phyloP scores from a whole-genome alignment of 2,888 invertebrate species.

The Apodemia duryi region DNA sequence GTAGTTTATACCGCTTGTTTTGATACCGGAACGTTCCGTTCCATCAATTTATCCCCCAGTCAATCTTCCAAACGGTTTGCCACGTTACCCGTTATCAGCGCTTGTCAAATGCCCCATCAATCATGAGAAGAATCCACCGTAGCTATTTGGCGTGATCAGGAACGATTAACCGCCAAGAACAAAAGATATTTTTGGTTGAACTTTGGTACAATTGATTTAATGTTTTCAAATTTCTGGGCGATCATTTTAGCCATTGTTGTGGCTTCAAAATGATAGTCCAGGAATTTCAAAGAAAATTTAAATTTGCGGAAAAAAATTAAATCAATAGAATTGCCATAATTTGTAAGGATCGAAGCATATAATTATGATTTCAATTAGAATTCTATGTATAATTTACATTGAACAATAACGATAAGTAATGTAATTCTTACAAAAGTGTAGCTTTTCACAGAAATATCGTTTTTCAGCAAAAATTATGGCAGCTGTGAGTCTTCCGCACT shows the following conservation, averaged over 20 bases:
- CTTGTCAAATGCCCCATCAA: slow-evolving; percentile 64
- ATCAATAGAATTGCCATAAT: slow-evolving; percentile 20
- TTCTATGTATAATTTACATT: neutral
- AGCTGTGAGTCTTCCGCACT: slow-evolving; percentile 37
- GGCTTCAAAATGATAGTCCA: slow-evolving; percentile 14
- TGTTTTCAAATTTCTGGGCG: slow-evolving; percentile 29
- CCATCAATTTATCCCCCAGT: slow-evolving; percentile 46
- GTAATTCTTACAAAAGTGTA: slow-evolving; percentile 2
- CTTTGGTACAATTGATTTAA: slow-evolving; percentile 38
- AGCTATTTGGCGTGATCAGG: slow-evolving; percentile 35
- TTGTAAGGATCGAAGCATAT: neutral
- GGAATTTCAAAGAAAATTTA: slow-evolving; percentile 17
- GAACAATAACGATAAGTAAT: neutral
- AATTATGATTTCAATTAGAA: neutral
- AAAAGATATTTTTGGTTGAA: slow-evolving; percentile 55
- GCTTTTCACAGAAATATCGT: slow-evolving; percentile 10
- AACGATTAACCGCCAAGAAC: slow-evolving; percentile 49
- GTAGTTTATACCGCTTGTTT: slow-evolving; percentile 43
- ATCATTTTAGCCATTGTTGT: slow-evolving; percentile 24
- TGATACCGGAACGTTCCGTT: slow-evolving; percentile 41
- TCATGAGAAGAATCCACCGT: slow-evolving; percentile 53
- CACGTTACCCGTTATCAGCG: slow-evolving; percentile 55
- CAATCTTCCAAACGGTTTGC: slow-evolving; percentile 62
- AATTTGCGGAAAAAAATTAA: slow-evolving; percentile 24
- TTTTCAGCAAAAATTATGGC: slow-evolving; percentile 25